Conservation (phyloP, 2,888 invertebrate genomes). For the Galeruca laticollis region DNA sequence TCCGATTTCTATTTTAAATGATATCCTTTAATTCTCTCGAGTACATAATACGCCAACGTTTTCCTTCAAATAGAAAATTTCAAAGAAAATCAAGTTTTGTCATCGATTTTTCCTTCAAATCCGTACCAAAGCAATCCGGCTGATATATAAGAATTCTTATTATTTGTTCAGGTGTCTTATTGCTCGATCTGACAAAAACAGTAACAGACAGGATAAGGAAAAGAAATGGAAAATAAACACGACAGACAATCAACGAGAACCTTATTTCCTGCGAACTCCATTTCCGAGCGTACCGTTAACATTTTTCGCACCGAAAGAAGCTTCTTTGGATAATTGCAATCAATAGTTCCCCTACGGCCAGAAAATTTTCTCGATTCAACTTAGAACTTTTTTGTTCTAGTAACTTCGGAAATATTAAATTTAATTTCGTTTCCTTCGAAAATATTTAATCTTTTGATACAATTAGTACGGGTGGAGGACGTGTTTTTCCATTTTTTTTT, state of each 20-base stretch:
- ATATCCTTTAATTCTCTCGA: constrained; percentile 26
- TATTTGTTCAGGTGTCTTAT: constrained; percentile 54
- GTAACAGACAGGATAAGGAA: constrained; percentile 42
- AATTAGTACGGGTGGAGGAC: no score
- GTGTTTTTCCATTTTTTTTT: no score
- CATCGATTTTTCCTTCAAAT: constrained; percentile 38
- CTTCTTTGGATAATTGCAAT: constrained; percentile 42
- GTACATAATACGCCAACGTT: constrained; percentile 10
- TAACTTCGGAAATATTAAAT: no score
- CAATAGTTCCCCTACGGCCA: constrained; percentile 31
- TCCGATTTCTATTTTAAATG: constrained; percentile 9
- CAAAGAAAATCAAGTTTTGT: constrained; percentile 34
- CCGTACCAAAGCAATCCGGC: constrained; percentile 35
- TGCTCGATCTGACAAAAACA: constrained; percentile 52
- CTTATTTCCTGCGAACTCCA: constrained; percentile 50
- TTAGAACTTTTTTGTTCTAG: background rate
- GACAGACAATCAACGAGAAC: constrained; percentile 51
- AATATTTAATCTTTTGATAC: no score
- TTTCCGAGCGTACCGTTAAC: constrained; percentile 33
- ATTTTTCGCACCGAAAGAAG: constrained; percentile 34
- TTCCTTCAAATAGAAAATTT: constrained; percentile 33
- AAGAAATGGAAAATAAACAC: constrained; percentile 50
- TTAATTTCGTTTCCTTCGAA: no score
- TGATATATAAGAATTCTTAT: constrained; percentile 42
- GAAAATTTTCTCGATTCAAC: constrained; percentile 19